A percentile compares a stretch with the other conserved stretches of the same genome.
Conservation (phyloP, 2,113 vertebrate genomes). For the Hippoglossus stenolepis region DNA sequence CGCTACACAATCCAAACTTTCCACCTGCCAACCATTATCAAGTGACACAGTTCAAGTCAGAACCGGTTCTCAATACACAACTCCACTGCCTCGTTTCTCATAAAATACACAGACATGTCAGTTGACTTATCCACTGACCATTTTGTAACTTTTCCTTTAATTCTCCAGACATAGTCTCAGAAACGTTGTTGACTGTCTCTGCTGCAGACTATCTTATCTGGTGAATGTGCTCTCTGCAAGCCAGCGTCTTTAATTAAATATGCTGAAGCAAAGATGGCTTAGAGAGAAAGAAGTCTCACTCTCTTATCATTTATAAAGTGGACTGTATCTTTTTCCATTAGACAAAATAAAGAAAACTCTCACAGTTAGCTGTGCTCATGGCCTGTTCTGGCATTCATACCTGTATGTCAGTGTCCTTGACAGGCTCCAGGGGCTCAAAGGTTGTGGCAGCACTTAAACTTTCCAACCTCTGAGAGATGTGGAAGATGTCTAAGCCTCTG, state of each 20-base stretch:
- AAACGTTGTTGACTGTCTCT: neutral
- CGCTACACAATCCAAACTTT: neutral
- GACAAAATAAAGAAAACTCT: neutral
- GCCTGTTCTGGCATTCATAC: constrained; percentile 69
- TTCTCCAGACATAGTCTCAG: neutral
- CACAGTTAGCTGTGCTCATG: neutral
- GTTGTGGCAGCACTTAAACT: constrained; percentile 96
- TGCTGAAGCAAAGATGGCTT: constrained; percentile 1
- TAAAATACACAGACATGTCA: neutral
- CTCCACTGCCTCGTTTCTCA: neutral
- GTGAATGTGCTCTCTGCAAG: neutral
- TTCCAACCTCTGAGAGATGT: constrained; percentile 96
- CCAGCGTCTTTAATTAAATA: neutral
- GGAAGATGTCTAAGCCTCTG: constrained; percentile 94
- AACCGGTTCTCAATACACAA: neutral
- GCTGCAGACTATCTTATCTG: neutral
- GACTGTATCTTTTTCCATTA: neutral
- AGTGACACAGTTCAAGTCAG: neutral
- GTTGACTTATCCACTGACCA: neutral
- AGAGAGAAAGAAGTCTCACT: neutral
- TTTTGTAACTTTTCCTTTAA: neutral
- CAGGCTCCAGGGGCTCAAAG: constrained; percentile 96
- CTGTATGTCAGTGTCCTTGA: constrained; percentile 99
- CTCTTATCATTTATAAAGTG: neutral
- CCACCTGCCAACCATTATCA: neutral